Percentiles rank a stretch among this genome's conserved stretches.
These are phyloP conservation scores for Notodonta dromedarius DNA, from an alignment of 2,888 invertebrate species.

Conservation along the genomic window DNA sequence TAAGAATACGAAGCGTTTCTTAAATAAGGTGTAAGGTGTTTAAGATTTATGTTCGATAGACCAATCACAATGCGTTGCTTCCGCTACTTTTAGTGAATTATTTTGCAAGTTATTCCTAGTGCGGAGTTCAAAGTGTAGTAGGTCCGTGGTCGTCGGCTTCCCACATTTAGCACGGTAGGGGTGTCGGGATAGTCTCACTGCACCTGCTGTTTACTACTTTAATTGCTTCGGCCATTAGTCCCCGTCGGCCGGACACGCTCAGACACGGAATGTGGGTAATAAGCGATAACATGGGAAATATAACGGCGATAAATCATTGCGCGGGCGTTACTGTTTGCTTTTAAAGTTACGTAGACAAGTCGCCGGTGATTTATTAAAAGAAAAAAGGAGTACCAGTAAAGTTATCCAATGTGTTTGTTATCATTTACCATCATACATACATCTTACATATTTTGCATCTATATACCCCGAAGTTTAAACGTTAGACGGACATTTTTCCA, in stretches of 20 bases:
- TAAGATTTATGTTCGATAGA: no score
- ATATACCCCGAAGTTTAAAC: no score
- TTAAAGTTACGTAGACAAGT: constrained; percentile 1
- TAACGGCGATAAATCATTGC: constrained; percentile 46
- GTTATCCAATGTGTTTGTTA: no score
- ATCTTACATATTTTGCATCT: no score
- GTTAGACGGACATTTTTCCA: no score
- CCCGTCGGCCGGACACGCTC: constrained; percentile 63
- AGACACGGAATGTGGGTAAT: constrained; percentile 58
- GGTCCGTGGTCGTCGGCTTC: constrained; percentile 42
- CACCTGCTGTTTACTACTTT: constrained; percentile 80
- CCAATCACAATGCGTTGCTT: no score
- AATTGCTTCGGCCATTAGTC: constrained; percentile 78
- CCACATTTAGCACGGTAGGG: constrained; percentile 64
- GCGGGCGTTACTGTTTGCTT: constrained; percentile 32
- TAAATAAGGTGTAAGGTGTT: no score
- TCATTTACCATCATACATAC: no score
- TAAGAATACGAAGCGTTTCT: no score
- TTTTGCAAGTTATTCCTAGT: no score
- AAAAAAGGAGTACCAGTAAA: not conserved
- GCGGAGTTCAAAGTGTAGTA: no score
- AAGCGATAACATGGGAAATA: constrained; percentile 48
- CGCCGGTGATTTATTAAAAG: not conserved
- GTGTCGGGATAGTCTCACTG: constrained; percentile 48
- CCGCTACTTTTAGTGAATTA: no score